Conservation (phyloP, 1,140 invertebrate genomes). For the Leucophenga varia region DNA sequence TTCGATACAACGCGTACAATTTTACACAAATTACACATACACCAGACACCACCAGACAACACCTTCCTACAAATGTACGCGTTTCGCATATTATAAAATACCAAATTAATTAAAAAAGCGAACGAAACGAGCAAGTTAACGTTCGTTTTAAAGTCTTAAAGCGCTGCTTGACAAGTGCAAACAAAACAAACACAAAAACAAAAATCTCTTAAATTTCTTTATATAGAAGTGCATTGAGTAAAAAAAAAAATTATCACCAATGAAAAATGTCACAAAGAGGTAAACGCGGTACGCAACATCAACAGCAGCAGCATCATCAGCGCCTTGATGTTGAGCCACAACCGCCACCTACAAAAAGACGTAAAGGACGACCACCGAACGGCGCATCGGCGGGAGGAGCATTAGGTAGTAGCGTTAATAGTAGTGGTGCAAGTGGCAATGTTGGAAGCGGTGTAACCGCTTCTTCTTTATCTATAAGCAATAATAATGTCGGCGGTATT, state of each 20-base stretch:
- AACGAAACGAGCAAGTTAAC: no score
- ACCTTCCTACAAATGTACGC: no score
- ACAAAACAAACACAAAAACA: conserved; percentile 13
- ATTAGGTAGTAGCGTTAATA: conserved; percentile 8
- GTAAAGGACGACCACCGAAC: conserved; percentile 53
- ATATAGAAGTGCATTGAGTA: conserved; percentile 21
- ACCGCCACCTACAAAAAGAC: conserved; percentile 51
- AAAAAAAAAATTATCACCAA: conserved; percentile 47
- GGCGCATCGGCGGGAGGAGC: conserved; percentile 19
- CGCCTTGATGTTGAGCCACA: conserved; percentile 53
- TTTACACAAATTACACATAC: no score
- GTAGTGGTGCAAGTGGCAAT: conserved; percentile 1
- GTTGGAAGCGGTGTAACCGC: conserved; percentile 8
- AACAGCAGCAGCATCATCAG: conserved; percentile 48
- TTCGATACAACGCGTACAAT: no score
- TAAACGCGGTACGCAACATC: conserved; percentile 54
- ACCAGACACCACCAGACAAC: no score
- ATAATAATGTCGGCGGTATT: conserved; percentile 13
- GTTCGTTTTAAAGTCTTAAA: no score
- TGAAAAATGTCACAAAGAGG: conserved; percentile 58
- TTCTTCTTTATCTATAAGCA: conserved; percentile 17
- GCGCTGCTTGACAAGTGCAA: no score
- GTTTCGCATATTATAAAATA: no score
- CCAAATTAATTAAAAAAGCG: no score
- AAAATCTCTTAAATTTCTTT: conserved; percentile 25